Base-by-base conservation (phyloP, 2,797 vertebrate species). In the Percopsis omiscomaycus region DNA sequence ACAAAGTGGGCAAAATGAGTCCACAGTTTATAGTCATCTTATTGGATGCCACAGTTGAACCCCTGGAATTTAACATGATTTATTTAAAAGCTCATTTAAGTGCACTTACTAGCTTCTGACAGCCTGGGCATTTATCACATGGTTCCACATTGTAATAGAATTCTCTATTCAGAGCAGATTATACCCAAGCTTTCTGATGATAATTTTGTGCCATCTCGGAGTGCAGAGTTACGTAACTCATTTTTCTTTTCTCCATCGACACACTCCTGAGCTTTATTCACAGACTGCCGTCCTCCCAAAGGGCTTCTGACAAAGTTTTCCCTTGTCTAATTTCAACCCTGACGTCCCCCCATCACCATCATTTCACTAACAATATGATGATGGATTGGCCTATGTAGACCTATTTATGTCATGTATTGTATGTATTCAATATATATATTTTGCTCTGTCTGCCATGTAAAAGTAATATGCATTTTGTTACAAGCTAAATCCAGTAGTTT, bases 131-230 rank as follows among this genome's bases (percentile, higher is more conserved):
- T 90, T 89, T 87, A 87, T 89, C 87, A 87, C 83, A 86, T 75
- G 73, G 75, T 63, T 75, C 66, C 86, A 78, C 81, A 86, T 85
- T 90, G 83, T 88, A 90, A 89, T 86, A 85, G 66, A 89, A 89
- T 71, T 86, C 73, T 76, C 77, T 88, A 87, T 91, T 91, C 88
- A 91, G 69, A 77, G 83, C 75, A 89, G 88, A 92, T 92, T 89
- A 90, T 81, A 83, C 73, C 66, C 56, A 1, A 60, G 77, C 86
- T 89, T 91, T 90, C 83, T 90, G 77, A 88, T 91, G 84, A 87
- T 90, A 85, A 89, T 89, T 89, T 86, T 80, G 61, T 70, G 69
- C 78, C 74, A 83, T 88, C 80, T 91, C 86, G 86, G 71, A 76
- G 64, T 69, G 66, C 55, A 69, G 67, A 82, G 80, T 59, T 72